These are phyloP conservation scores for Drosophila orosa DNA, from an alignment of 1,140 invertebrate species.

Conservation along the genomic window DNA sequence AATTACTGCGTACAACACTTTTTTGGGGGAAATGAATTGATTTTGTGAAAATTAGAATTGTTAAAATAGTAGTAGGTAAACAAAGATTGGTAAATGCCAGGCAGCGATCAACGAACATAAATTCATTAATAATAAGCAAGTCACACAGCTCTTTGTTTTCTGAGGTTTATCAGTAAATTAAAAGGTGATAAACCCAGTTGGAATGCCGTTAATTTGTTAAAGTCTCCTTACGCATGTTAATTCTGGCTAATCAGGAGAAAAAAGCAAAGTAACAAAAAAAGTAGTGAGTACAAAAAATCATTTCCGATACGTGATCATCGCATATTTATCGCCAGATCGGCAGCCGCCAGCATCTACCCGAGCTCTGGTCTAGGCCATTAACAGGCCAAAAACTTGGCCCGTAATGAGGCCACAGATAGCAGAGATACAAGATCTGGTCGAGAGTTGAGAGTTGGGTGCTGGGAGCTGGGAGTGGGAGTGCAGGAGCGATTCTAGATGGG, in stretches of 20 bases:
- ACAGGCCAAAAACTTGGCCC: slow-evolving; percentile 53
- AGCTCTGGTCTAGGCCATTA: slow-evolving; percentile 62
- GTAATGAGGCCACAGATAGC: slow-evolving; percentile 78
- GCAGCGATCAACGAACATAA: slow-evolving; percentile 54
- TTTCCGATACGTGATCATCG: slow-evolving; percentile 75
- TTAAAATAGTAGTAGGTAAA: slow-evolving; percentile 64
- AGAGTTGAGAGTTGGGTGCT: too few relatives aligned
- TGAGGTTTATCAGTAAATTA: slow-evolving; percentile 53
- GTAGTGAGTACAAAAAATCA: slow-evolving; percentile 28
- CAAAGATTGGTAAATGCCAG: slow-evolving; percentile 40
- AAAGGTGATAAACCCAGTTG: slow-evolving; percentile 60
- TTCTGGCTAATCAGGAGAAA: slow-evolving; percentile 32
- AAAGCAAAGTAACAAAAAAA: slow-evolving; percentile 11
- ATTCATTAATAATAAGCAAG: slow-evolving; percentile 65
- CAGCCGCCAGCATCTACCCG: slow-evolving; percentile 39
- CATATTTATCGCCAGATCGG: slow-evolving; percentile 78
- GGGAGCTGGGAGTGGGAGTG: slow-evolving; percentile 37
- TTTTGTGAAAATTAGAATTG: slow-evolving; percentile 73
- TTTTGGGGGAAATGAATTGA: slow-evolving; percentile 49
- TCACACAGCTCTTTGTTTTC: slow-evolving; percentile 7
- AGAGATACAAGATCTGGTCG: slow-evolving; percentile 65
- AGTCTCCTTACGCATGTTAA: slow-evolving; percentile 62
- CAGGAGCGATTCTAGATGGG: slow-evolving; percentile 48
- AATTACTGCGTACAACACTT: slow-evolving; percentile 65
- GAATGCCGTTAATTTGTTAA: slow-evolving; percentile 60